Evolutionary conservation across 2,888 invertebrate species (phyloP).

Genomic region (Plagodis dolabraria): DNA sequence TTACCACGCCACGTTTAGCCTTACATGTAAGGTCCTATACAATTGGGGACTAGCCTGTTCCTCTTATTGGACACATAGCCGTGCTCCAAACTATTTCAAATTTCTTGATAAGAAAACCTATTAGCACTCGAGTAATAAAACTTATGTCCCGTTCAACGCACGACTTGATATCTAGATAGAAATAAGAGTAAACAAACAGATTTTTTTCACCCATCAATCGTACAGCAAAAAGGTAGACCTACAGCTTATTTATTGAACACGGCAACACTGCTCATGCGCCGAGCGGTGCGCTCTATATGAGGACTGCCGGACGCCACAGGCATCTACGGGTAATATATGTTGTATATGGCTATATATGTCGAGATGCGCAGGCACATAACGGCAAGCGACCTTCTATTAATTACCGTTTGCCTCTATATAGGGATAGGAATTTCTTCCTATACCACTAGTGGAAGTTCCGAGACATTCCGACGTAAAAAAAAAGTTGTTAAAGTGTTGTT

Average conservation of each 20-base stretch:
- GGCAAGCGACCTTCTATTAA: constrained; percentile 77
- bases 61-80: too few relatives aligned
- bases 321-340: constrained; percentile 27
- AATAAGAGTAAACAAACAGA: constrained; percentile 34
- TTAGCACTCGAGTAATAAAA: not conserved
- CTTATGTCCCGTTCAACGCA: constrained; percentile 2
- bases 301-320: constrained; percentile 63
- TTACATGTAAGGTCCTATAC: too few relatives aligned
- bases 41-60: too few relatives aligned
- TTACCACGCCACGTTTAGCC: too few relatives aligned
- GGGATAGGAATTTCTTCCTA: constrained; percentile 55
- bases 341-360: constrained; percentile 57
- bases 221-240: constrained; percentile 34
- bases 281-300: constrained; percentile 57
- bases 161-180: constrained; percentile 1
- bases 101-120: too few relatives aligned
- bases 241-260: constrained; percentile 38
- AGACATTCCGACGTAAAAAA: constrained; percentile 34
- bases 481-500: constrained; percentile 20
- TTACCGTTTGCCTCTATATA: constrained; percentile 73
- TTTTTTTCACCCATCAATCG: constrained; percentile 40
- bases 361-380: constrained; percentile 72
- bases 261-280: constrained; percentile 30
- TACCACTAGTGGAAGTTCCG: constrained; percentile 36
- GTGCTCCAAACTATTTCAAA: too few relatives aligned